Evolutionary conservation across 1,140 invertebrate genomes (phyloP).

Genomic region (Oryctes rhinoceros): DNA sequence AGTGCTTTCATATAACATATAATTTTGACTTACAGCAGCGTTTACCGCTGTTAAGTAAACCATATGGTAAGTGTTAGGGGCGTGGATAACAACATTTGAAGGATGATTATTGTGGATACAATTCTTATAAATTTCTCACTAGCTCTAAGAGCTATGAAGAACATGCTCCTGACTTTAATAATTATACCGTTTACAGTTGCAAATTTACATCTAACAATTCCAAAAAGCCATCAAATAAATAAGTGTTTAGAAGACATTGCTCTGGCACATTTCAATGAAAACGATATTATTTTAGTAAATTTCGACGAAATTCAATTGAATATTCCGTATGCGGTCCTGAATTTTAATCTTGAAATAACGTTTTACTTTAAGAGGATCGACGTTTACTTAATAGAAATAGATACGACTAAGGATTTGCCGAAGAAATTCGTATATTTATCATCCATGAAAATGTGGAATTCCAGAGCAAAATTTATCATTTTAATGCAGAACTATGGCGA

Average conservation of each 20-base stretch:
- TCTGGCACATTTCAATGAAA: not conserved
- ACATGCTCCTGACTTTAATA: not conserved
- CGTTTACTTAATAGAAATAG: not conserved
- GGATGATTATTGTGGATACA: no score
- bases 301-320: not conserved
- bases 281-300: not conserved
- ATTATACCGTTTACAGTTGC: not conserved
- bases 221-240: not conserved
- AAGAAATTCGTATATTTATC: not conserved
- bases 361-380: not conserved
- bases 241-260: not conserved
- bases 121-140: not conserved
- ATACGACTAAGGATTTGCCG: not conserved
- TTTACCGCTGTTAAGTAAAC: no score
- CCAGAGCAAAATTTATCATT: constrained; percentile 29
- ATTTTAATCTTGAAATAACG: not conserved
- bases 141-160: not conserved
- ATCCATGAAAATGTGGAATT: not conserved
- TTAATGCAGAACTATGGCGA: not conserved
- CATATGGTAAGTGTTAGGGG: no score
- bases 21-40: no score
- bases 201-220: not conserved
- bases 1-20: no score
- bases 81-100: no score
- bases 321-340: not conserved